Base-by-base conservation (phyloP, 2,113 vertebrate species). In the Pelobates fuscus region DNA sequence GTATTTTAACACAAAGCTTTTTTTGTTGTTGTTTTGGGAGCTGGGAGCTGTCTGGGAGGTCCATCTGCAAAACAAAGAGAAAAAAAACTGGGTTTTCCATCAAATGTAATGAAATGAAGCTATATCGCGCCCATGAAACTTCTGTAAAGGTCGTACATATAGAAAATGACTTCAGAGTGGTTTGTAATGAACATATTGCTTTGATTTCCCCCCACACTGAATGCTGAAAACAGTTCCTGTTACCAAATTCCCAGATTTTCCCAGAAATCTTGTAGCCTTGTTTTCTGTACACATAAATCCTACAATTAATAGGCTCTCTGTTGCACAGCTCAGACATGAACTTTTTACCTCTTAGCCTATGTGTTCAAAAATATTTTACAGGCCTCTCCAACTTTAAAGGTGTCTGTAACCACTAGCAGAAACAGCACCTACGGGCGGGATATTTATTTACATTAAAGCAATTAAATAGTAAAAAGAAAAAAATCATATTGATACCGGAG, bases 261-360 rank as follows among this genome's bases (percentile, higher is more conserved):
- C 73, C 65, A 68, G 73, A 77, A 68, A 77, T 77, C 55, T 41
- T 15, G 26, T 68, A 60, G 64, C 73, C 61, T 77, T 77, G 73
- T 76, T 76, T 77, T 77, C 43, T 61, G 73, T 68, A 77, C 65
- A 60, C 65, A 77, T 77, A 77, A 77, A 77, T 77, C 73, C 73
- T 77, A 54, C 73, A 60, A 77, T 77, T 77, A 68, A 62, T 49
- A 37, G 64, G 57, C 57, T 77, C 73, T 58, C 65, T 37, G 55
- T 67, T 43, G 63, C 62, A 29, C 61, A 17, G 30, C 23, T 18
- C 20, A 58, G 49, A 68, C 29, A 41, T 77, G 73, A 77, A 77
- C 73, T 67, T 77, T 77, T 77, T 77, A 77, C 73, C 73, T 77
- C 73, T 61, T 61, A n/a, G 41, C 41, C 57, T 67, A 27, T 44